These are phyloP conservation scores for Ranitomeya variabilis DNA, from an alignment of 2,113 vertebrate species.

Conservation along the genomic window DNA sequence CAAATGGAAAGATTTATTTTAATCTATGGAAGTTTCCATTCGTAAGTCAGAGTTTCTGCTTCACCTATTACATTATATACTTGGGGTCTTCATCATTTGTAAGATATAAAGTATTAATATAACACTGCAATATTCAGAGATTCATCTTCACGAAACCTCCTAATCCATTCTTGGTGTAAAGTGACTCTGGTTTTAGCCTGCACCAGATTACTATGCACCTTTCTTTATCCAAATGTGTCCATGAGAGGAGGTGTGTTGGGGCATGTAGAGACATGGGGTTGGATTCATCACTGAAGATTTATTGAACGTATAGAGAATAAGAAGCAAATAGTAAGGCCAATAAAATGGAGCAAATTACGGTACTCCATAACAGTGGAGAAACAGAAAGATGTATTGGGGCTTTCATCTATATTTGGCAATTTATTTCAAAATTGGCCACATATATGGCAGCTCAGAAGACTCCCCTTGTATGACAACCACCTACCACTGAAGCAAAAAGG, in stretches of 20 bases:
- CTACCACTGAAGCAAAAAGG: not conserved
- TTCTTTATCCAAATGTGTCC: not conserved
- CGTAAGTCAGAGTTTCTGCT: not conserved
- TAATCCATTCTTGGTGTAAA: not conserved
- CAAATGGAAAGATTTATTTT: constrained; percentile 1
- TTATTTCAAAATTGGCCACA: not conserved
- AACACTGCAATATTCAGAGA: not conserved
- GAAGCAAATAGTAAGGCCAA: too few relatives aligned
- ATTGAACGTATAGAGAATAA: too few relatives aligned
- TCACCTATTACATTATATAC: not conserved
- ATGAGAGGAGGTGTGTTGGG: not conserved
- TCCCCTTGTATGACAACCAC: not conserved
- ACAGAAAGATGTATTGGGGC: too few relatives aligned
- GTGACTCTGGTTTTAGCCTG: not conserved
- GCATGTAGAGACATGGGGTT: not conserved
- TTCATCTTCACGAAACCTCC: not conserved
- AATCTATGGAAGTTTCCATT: constrained; percentile 10
- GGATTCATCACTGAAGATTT: too few relatives aligned
- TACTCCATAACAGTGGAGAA: too few relatives aligned
- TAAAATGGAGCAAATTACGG: too few relatives aligned
- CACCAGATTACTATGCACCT: not conserved
- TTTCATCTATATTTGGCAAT: not conserved
- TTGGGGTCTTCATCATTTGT: not conserved
- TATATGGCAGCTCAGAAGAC: not conserved
- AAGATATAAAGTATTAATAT: not conserved